phyloP scores from a whole-genome alignment of 2,113 vertebrate species.

The Platysteira castanea region DNA sequence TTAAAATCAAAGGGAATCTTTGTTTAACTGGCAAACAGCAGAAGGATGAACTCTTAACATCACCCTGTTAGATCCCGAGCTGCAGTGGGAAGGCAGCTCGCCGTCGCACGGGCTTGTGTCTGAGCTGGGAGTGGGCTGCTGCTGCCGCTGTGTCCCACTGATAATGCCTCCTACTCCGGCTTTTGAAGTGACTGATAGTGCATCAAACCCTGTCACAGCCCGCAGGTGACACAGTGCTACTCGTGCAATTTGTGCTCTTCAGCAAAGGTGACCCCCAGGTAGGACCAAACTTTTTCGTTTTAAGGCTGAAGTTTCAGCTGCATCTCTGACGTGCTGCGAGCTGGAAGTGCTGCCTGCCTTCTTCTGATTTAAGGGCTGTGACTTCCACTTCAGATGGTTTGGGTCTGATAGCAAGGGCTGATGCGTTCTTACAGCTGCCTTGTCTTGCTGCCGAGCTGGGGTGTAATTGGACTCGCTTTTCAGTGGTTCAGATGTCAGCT shows the following conservation, averaged over 20 bases:
- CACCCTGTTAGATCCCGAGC: not conserved
- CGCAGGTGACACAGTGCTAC: not conserved
- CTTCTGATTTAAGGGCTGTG: not conserved
- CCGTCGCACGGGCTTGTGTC: not conserved
- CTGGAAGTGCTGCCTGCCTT: not conserved
- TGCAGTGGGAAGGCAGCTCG: not conserved
- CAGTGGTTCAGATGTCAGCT: slow-evolving; percentile 46
- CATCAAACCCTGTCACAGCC: not conserved
- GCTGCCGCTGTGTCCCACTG: not conserved
- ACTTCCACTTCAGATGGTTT: not conserved
- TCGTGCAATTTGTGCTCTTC: not conserved
- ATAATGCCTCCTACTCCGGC: not conserved
- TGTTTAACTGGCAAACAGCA: slow-evolving; percentile 10
- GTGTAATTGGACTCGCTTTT: slow-evolving; percentile 20
- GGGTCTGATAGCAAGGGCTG: slow-evolving; percentile 14
- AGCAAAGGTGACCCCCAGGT: not conserved
- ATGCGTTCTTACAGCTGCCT: not conserved
- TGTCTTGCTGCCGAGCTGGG: not conserved
- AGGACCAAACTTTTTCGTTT: not conserved
- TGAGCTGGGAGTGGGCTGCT: not conserved
- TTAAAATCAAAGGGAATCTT: slow-evolving; percentile 19
- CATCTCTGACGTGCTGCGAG: not conserved
- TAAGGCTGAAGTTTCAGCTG: not conserved
- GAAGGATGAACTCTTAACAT: not conserved
- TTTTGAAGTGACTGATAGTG: not conserved